Conservation (phyloP, 2,113 vertebrate genomes). For the Mungos mungo region DNA sequence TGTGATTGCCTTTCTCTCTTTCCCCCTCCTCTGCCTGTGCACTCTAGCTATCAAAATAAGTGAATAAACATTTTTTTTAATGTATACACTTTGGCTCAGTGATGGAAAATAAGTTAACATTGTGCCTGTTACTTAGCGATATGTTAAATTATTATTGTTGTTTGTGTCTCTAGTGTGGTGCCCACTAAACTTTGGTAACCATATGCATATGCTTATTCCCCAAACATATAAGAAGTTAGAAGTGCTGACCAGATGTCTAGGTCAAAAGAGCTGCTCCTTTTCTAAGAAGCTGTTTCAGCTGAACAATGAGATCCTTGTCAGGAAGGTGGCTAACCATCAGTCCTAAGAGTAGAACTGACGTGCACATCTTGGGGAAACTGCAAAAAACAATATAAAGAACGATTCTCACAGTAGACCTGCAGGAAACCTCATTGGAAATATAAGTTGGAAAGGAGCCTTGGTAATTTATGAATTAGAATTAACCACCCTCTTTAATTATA, state of each 20-base stretch:
- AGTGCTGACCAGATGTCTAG: background rate
- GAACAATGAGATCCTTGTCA: background rate
- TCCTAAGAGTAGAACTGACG: background rate
- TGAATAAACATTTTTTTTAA: background rate
- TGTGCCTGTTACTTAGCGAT: background rate
- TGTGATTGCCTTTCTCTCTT: no score
- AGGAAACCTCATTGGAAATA: background rate
- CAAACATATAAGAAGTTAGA: background rate
- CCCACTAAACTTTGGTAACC: background rate
- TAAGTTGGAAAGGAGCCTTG: background rate
- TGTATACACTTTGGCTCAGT: background rate
- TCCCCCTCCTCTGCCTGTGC: no score
- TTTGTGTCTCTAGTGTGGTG: background rate
- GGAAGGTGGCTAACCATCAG: background rate
- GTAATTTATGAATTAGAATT: constrained; percentile 32
- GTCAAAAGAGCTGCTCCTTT: background rate
- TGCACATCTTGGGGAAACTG: background rate
- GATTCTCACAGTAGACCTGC: background rate
- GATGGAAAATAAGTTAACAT: background rate
- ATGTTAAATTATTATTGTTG: background rate
- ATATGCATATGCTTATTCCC: background rate
- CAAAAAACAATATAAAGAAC: background rate
- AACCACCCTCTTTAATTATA: background rate
- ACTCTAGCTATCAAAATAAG: no score
- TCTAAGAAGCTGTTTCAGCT: background rate